A percentile compares a stretch with the other conserved stretches of the same genome.
Conservation (phyloP, 2,888 invertebrate species). For the Eurytoma adleriae region DNA sequence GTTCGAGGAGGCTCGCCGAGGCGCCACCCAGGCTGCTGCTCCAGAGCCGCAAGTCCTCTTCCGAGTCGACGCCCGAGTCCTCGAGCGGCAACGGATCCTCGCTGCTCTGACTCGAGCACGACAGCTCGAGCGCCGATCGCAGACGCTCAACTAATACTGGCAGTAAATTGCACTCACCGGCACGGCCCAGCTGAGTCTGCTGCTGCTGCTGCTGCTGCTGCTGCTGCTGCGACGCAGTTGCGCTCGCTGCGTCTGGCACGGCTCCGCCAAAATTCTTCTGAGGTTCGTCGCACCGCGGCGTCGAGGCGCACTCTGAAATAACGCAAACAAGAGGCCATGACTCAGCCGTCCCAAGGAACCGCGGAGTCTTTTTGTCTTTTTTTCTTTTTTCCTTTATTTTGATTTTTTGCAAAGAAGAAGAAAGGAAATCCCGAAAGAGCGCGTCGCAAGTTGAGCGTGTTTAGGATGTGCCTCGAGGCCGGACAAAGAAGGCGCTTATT, state of each 20-base stretch:
- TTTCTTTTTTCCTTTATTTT: slow-evolving; percentile 9
- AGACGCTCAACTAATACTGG: slow-evolving; percentile 76
- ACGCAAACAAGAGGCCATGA: slow-evolving; percentile 56
- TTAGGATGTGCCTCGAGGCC: too few relatives aligned
- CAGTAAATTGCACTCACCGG: slow-evolving; percentile 75
- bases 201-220: slow-evolving; percentile 55
- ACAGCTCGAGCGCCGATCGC: slow-evolving; percentile 73
- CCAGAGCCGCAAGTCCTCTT: slow-evolving; percentile 81
- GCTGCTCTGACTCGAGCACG: slow-evolving; percentile 63
- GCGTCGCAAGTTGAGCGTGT: too few relatives aligned
- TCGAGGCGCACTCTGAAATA: slow-evolving; percentile 61
- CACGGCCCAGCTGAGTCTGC: slow-evolving; percentile 68
- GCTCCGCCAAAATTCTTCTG: slow-evolving; percentile 55
- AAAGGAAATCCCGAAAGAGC: slow-evolving; percentile 2
- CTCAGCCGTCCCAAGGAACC: slow-evolving; percentile 12
- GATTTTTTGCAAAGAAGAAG: background rate
- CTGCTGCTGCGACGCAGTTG: slow-evolving; percentile 49
- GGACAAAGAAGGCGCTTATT: slow-evolving; percentile 46
- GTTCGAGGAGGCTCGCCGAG: slow-evolving; percentile 72
- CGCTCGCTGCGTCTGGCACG: slow-evolving; percentile 38
- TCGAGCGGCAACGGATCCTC: slow-evolving; percentile 63
- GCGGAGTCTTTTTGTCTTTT: background rate
- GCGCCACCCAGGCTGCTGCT: slow-evolving; percentile 74
- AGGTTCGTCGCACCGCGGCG: slow-evolving; percentile 59
- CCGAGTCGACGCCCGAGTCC: slow-evolving; percentile 77